phyloP scores from a whole-genome alignment of 2,888 invertebrate species.

The Tenthredo livida region DNA sequence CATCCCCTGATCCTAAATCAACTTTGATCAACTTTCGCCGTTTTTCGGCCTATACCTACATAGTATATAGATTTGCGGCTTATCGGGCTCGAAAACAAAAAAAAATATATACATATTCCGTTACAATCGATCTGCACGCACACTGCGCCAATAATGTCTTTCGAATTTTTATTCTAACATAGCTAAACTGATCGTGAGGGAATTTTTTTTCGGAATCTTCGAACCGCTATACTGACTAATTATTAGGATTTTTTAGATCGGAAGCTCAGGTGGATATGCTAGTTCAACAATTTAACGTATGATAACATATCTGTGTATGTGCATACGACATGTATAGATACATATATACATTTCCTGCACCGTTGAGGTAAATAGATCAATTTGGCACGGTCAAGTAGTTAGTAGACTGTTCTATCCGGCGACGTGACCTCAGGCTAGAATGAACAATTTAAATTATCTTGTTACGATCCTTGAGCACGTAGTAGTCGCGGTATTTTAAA shows the following conservation, averaged over 20 bases:
- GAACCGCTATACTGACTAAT: not conserved
- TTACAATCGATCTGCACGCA: too few relatives aligned
- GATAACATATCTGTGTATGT: not conserved
- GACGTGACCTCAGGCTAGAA: slow-evolving; percentile 16
- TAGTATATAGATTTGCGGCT: not conserved
- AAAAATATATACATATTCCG: too few relatives aligned
- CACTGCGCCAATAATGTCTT: too few relatives aligned
- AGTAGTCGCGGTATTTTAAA: not conserved
- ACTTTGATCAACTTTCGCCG: not conserved
- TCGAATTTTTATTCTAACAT: too few relatives aligned
- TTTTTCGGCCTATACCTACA: not conserved
- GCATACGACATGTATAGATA: not conserved
- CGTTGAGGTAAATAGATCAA: slow-evolving; percentile 32
- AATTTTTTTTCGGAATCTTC: not conserved
- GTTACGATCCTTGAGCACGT: slow-evolving; percentile 37
- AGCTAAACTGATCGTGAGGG: not conserved
- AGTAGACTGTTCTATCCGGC: not conserved
- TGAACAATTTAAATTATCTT: slow-evolving; percentile 38
- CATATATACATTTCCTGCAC: not conserved
- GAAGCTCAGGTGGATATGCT: not conserved
- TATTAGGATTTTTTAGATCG: not conserved
- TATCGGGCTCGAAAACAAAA: not conserved
- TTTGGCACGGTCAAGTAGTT: slow-evolving; percentile 7
- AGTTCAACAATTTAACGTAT: slow-evolving; percentile 9
- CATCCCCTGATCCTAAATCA: not conserved